Evolutionary conservation across 2,113 vertebrate genomes (phyloP).

Genomic region (Microtus pennsylvanicus): DNA sequence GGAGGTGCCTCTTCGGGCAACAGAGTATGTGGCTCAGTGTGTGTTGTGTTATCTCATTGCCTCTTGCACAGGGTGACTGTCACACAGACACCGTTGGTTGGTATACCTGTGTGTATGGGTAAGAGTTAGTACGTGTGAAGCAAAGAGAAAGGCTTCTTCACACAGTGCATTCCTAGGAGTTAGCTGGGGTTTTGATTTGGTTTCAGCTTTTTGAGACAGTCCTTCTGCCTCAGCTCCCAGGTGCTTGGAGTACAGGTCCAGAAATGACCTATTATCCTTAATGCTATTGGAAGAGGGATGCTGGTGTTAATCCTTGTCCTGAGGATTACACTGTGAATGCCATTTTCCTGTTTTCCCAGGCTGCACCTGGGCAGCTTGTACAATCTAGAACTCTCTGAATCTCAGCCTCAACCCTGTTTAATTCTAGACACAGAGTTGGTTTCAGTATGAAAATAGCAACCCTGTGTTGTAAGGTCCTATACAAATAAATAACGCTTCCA

Average conservation of each 20-base stretch:
- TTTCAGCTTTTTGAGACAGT: background rate
- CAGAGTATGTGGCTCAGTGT: background rate
- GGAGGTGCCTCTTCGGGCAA: background rate
- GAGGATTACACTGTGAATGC: background rate
- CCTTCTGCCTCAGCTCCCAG: background rate
- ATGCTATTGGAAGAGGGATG: background rate
- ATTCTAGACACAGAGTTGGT: background rate
- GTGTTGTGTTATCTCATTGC: background rate
- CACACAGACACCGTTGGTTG: background rate
- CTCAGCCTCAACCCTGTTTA: constrained; percentile 15
- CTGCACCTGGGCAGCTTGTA: background rate
- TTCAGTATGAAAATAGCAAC: background rate
- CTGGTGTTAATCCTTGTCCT: background rate
- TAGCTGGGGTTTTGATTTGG: background rate
- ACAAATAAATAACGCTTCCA: background rate
- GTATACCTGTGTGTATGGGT: background rate
- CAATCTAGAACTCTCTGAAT: background rate
- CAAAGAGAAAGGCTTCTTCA: background rate
- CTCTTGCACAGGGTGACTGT: background rate
- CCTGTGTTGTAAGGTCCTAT: background rate
- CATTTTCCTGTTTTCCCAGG: background rate
- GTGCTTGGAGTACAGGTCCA: background rate
- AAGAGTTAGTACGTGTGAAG: background rate
- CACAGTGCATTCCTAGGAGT: background rate
- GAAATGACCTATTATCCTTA: background rate